Evolutionary conservation across 2,113 vertebrate species (phyloP).

Genomic region (Tachysurus fulvidraco): DNA sequence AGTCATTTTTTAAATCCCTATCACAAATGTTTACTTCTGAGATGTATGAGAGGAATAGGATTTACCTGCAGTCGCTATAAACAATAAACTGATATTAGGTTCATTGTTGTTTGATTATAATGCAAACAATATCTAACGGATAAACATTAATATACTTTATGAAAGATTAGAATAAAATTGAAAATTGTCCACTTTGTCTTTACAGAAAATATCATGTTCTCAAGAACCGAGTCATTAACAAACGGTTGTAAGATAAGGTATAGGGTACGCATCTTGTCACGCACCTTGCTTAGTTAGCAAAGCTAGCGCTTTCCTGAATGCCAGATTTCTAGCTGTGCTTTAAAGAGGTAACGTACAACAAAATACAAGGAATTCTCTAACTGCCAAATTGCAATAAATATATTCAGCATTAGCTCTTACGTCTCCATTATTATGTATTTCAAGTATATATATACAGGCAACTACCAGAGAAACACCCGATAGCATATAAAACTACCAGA

Average conservation of each 20-base stretch:
- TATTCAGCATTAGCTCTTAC: constrained; percentile 6
- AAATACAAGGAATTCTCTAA: neutral
- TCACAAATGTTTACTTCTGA: neutral
- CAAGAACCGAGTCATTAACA: neutral
- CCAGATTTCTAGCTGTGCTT: neutral
- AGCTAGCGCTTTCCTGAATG: constrained; percentile 17
- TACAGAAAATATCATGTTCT: constrained; percentile 9
- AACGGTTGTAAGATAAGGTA: neutral
- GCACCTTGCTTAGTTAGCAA: neutral
- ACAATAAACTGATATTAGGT: neutral
- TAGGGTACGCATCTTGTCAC: neutral
- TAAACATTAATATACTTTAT: neutral
- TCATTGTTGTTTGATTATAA: neutral
- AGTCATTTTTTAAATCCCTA: neutral
- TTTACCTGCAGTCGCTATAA: neutral
- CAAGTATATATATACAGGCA: neutral
- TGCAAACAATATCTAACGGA: neutral
- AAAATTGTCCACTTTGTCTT: neutral
- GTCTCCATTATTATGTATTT: neutral
- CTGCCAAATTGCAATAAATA: constrained; percentile 31
- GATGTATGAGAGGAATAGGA: neutral
- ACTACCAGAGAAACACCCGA: neutral
- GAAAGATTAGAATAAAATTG: neutral
- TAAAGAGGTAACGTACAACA: constrained; percentile 12
- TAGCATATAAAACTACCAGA: neutral